Evolutionary conservation across 2,113 vertebrate species (phyloP), one percentile per base, ranked within the genome.

Genomic region (Chelonoidis abingdonii): DNA sequence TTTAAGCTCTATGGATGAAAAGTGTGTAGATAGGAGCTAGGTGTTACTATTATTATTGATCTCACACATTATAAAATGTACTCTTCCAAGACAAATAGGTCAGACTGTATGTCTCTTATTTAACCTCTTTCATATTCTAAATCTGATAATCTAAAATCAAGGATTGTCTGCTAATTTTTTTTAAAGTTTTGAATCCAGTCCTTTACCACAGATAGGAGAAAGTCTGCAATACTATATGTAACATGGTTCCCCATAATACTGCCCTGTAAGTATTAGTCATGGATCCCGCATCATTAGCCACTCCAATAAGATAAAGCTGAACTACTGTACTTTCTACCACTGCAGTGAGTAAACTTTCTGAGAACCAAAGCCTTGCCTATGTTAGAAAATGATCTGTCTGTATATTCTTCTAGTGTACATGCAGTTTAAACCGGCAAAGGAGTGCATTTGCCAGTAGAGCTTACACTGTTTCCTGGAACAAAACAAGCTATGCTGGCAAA

Each of bases 131-230:
- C 80, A 65, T 79, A 79, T 90, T 94, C 76, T 83, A 82, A 93
- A 90, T 31, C 78, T 0, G 1, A 8, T 4, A 54, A 24, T 6
- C 57, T 8, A 92, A 94, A 93, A 53, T 4, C 22, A 80, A 86
- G 69, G 44, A 9, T 2, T 2, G 8, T 0, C 1, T 47, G 13
- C 3, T n/a, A 0, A 24, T 69, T 27, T n/a, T 35, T 50, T 50
- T 75, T 59, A 65, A 31, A 65, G 81, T 83, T 47, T 80, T 72
- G 21, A 7, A 17, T n/a, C 8, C 44, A 38, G 3, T 44, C 44
- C 76, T 41, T 85, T 79, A 50, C 41, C 80, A 57, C 35, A 13
- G n/a, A 62, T 29, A 78, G 83, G 9, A n/a, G 9, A 75, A 87
- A 11, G 84, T 19, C 3, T 31, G 8, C 52, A 92, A 21, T 8